These are phyloP conservation scores for Lepidochitona cinerea DNA, from an alignment of 2,888 invertebrate species.

Conservation along the genomic window DNA sequence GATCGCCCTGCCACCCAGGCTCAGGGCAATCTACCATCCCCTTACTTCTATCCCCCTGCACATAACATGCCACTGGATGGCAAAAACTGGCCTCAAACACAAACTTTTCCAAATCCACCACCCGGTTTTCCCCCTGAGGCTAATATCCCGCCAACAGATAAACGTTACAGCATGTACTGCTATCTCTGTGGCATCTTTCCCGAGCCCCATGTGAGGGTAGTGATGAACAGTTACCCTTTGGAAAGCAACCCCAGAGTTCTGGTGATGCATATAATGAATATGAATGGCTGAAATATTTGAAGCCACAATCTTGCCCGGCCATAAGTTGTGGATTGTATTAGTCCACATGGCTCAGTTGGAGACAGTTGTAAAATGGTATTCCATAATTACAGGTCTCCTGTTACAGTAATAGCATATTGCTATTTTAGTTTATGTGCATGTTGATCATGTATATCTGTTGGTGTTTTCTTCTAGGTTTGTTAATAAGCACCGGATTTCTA, in stretches of 20 bases:
- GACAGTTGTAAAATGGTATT: neutral
- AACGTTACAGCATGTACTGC: conserved; percentile 84
- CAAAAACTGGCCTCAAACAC: neutral
- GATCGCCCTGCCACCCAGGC: too few species aligned
- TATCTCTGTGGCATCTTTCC: conserved; percentile 94
- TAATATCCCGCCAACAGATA: conserved; percentile 73
- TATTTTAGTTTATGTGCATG: neutral
- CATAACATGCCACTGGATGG: neutral
- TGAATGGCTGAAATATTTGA: neutral
- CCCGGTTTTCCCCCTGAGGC: conserved; percentile 27
- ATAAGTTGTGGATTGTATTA: neutral
- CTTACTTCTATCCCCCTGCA: neutral
- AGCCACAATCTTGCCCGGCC: neutral
- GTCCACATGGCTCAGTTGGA: neutral
- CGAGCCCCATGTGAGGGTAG: conserved; percentile 88
- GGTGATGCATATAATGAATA: conserved; percentile 72
- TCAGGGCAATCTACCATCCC: too few species aligned
- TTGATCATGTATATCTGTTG: neutral
- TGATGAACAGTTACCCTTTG: conserved; percentile 89
- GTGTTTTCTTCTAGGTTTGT: too few species aligned
- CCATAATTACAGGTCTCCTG: neutral
- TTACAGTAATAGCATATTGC: conserved; percentile 4
- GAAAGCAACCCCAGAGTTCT: conserved; percentile 92
- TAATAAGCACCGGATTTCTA: too few species aligned
- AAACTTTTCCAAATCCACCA: neutral